Percentiles rank a stretch among this genome's conserved stretches.
These are phyloP conservation scores for Pluvialis apricaria DNA, from an alignment of 2,113 vertebrate genomes.

Conservation along the genomic window DNA sequence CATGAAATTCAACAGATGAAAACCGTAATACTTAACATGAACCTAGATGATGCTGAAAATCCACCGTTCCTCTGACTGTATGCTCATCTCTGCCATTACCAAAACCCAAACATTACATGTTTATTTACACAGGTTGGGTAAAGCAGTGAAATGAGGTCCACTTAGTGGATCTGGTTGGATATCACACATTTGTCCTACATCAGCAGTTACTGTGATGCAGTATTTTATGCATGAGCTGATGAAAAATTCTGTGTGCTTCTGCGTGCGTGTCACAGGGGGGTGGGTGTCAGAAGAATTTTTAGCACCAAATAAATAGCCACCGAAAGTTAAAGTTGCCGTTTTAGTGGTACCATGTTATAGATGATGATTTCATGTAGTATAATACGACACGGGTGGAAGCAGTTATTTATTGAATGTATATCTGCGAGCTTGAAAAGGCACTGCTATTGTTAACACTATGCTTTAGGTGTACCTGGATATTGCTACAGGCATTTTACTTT, in stretches of 20 bases:
- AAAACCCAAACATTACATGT: neutral
- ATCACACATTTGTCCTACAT: neutral
- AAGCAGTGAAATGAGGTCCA: neutral
- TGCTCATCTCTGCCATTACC: neutral
- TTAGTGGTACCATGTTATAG: neutral
- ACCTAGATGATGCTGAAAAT: neutral
- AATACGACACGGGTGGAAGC: neutral
- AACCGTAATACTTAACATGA: neutral
- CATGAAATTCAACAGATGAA: neutral
- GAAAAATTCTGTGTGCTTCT: neutral
- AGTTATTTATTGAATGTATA: neutral
- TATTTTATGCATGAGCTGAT: neutral
- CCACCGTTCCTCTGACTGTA: accelerated
- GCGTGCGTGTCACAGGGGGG: accelerated
- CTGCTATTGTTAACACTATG: neutral
- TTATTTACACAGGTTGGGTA: neutral
- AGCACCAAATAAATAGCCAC: neutral
- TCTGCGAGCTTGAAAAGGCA: neutral
- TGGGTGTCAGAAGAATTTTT: neutral
- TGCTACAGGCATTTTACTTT: neutral
- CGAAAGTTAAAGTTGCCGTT: neutral
- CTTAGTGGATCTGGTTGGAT: neutral
- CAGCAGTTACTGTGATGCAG: neutral
- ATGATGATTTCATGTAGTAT: neutral
- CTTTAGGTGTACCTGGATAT: neutral